phyloP scores from a whole-genome alignment of 2,888 invertebrate genomes.

The Dasysyrphus tricinctus region DNA sequence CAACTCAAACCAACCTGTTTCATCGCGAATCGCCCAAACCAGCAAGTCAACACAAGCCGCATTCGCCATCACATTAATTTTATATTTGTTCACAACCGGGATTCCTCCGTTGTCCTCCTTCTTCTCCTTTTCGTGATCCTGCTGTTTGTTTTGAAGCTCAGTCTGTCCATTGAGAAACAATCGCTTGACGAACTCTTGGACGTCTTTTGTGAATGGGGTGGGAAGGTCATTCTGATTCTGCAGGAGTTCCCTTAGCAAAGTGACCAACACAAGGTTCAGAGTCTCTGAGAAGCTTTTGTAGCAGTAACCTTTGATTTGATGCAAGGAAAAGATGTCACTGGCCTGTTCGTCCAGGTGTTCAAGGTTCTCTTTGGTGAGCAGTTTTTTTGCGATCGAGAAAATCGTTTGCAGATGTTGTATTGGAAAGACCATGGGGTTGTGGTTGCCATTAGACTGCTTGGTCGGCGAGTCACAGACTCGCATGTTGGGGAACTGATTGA shows the following conservation, averaged over 20 bases:
- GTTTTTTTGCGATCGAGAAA: slow-evolving; percentile 91
- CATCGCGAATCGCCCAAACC: slow-evolving; percentile 99
- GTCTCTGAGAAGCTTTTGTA: slow-evolving; percentile 98
- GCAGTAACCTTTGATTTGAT: slow-evolving; percentile 92
- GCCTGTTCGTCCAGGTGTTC: slow-evolving; percentile 93
- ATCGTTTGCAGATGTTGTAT: slow-evolving; percentile 92
- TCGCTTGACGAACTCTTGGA: slow-evolving; percentile 95
- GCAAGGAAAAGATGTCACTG: slow-evolving; percentile 89
- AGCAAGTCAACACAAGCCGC: slow-evolving; percentile 98
- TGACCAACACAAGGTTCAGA: slow-evolving; percentile 95
- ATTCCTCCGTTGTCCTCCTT: slow-evolving; percentile 90
- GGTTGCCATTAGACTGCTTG: slow-evolving; percentile 86
- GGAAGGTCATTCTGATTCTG: slow-evolving; percentile 96
- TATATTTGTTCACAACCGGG: slow-evolving; percentile 92
- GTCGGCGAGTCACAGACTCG: slow-evolving; percentile 89
- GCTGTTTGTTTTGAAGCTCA: slow-evolving; percentile 93
- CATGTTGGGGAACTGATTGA: slow-evolving; percentile 94
- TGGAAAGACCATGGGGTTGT: slow-evolving; percentile 79
- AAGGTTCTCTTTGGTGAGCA: slow-evolving; percentile 92
- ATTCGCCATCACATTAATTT: slow-evolving; percentile 97
- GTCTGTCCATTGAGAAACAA: slow-evolving; percentile 96
- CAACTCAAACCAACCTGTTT: slow-evolving; percentile 89
- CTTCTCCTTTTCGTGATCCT: slow-evolving; percentile 93
- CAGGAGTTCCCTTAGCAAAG: slow-evolving; percentile 93
- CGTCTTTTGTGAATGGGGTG: slow-evolving; percentile 95